These are phyloP conservation scores for Myxocyprinus asiaticus DNA, from an alignment of 2,113 vertebrate species.

Conservation along the genomic window DNA sequence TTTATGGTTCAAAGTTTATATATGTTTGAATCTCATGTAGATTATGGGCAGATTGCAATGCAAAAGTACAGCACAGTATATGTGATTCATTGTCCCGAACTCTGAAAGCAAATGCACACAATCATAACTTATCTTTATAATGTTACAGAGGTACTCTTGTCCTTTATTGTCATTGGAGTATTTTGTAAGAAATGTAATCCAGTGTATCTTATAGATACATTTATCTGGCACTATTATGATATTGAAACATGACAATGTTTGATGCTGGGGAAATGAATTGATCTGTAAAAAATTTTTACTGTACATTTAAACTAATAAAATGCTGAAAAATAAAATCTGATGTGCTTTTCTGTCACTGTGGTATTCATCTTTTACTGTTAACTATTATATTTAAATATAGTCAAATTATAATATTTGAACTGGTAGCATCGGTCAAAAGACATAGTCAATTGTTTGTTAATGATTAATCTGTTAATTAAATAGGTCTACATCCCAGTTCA, in stretches of 20 bases:
- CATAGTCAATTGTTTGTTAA: too few relatives aligned
- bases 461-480: too few relatives aligned
- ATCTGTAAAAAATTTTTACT: constrained; percentile 97
- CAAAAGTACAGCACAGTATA: constrained; percentile 85
- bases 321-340: constrained; percentile 56
- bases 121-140: constrained; percentile 79
- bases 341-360: neutral
- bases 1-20: constrained; percentile 76
- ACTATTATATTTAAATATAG: too few relatives aligned
- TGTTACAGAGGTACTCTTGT: constrained; percentile 92
- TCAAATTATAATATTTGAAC: too few relatives aligned
- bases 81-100: constrained; percentile 86
- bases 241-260: constrained; percentile 82
- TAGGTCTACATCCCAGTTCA: too few relatives aligned
- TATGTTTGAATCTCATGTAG: constrained; percentile 80
- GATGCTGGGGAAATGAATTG: constrained; percentile 86
- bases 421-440: too few relatives aligned
- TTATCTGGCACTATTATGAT: constrained; percentile 77
- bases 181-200: constrained; percentile 73
- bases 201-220: constrained; percentile 99
- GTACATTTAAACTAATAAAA: constrained; percentile 95
- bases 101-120: constrained; percentile 74
- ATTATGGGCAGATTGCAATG: constrained; percentile 93
- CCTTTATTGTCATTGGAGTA: constrained; percentile 70
- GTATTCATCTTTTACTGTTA: too few relatives aligned